Base-by-base conservation (phyloP, 2,797 vertebrate species). In the Acanthornis magna region DNA sequence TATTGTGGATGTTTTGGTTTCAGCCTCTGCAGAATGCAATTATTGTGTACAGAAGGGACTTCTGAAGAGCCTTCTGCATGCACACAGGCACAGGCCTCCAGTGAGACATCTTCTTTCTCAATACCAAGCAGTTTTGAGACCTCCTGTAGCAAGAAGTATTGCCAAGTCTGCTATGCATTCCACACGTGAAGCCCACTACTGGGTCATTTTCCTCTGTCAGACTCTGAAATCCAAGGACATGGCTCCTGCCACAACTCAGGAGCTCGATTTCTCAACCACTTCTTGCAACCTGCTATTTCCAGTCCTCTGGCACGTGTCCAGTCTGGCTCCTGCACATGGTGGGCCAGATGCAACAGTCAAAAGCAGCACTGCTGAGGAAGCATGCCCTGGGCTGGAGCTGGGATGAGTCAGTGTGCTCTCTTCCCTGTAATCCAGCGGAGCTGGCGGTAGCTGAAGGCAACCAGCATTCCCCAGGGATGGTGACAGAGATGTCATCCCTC, bases 21-120 rank as follows among this genome's bases (percentile, higher is more conserved):
- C 76, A 76, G 43, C 48, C 51, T 54, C 65, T 27, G 51, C 65
- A 61, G 63, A 70, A 54, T 2, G 13, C 45, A 38, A 50, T 32
- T 43, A 5, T 23, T 26, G 9, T 16, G 11, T 38, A 11, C 36
- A 7, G 7, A 3, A 17, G 12, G 45, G n/a, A 30, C 23, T 66
- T 25, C 6, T 22, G 83, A 85, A 30, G 51, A 72, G 50, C 29
- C 10, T 75, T 53, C 60, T 54, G 43, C 25, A 11, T 3, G 26
- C 0, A 6, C 38, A 45, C 10, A 60, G 65, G n/a, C 36, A 32
- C 0, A 0, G 26, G 26, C 60, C 27, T 73, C 48, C 48, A 7
- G 13, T 6, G 19, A 83, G 57, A 74, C 27, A 20, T 23, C 29
- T 61, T 60, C 74, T 70, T 76, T 32, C 50, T 66, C 55, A 47